Evolutionary conservation across 2,888 invertebrate genomes (phyloP), one percentile per base, ranked within the genome.

Genomic region (Platycheirus albimanus): DNA sequence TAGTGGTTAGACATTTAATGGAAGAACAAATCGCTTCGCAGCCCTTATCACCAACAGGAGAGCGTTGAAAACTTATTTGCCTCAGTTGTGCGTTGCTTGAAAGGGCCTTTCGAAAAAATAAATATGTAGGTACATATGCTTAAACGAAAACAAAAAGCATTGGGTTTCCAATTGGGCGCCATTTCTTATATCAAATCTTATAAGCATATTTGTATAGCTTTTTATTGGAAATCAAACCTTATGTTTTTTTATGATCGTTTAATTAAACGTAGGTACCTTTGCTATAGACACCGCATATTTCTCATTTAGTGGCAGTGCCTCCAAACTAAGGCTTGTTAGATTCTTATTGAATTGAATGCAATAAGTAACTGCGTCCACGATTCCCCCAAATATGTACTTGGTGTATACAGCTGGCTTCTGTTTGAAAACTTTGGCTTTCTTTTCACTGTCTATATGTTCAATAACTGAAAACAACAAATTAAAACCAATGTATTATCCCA

Each of bases 1-100:
- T 92, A 86, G 94, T 94, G 1, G 94, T 94, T 41, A 94, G 91
- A 85, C 93, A 92, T 49, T 94, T 93, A 52, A 96, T 92, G 0
- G 94, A 93, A 72, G 92, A 92, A 88, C 95, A 96, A 10, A 96
- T 89, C 3, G 94, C 91, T 78, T 94, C 92, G 87, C 96, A 96
- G 3, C 95, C 95, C 17, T 92, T 92, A 88, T 96, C 96, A 0
- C 94, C 94, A 77, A 96, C 93, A 83, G 92, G 91, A 84, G 95
- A 95, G 11, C 94, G 92, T 56, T 93, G 93, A 72, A 96, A 92
- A 58, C 94, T 94, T 47, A 96, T 87, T 83, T 94, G 93, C 87
- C 94, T 94, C 0, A 96, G 89, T 28, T 78, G 74, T 85, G 92
- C 93, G 86, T 94, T 95, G 17, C 91, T 90, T 52, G 93, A 91